A percentile compares a stretch with the other conserved stretches of the same genome.
Evolutionary conservation across 2,113 vertebrate species (phyloP).

Genomic region (Seriola quinqueradiata): DNA sequence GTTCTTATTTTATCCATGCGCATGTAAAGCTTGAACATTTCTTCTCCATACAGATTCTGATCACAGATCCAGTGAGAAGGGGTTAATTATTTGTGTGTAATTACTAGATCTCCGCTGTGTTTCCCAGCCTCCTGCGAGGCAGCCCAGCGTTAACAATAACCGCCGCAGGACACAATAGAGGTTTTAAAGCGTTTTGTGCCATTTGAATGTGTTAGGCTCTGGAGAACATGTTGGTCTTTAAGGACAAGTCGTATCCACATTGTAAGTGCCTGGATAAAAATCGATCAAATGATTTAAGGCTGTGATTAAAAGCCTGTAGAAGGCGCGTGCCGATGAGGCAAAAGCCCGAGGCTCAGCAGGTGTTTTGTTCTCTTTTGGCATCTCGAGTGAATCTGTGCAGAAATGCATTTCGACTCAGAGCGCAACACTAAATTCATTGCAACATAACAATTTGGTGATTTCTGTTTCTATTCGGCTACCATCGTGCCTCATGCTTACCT

Average conservation of each 20-base stretch:
- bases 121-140: constrained; percentile 21
- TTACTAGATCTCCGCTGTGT: constrained; percentile 40
- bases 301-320: constrained; percentile 15
- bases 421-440: not conserved
- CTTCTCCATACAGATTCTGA: constrained; percentile 1
- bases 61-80: constrained; percentile 4
- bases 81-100: constrained; percentile 36
- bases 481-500: constrained; percentile 69
- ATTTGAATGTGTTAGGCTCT: constrained; percentile 16
- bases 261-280: not conserved
- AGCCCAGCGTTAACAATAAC: constrained; percentile 57
- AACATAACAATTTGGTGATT: constrained; percentile 4
- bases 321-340: constrained; percentile 6
- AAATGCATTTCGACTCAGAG: constrained; percentile 18
- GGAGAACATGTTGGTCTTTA: constrained; percentile 11
- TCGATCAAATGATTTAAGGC: constrained; percentile 29
- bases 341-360: constrained; percentile 73
- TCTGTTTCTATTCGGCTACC: not conserved
- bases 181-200: constrained; percentile 16
- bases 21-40: constrained; percentile 7
- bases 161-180: constrained; percentile 66
- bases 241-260: constrained; percentile 16
- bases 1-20: not conserved
- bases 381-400: constrained; percentile 24
- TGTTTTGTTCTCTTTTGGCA: constrained; percentile 67